Percentiles rank a stretch among this genome's conserved stretches.
phyloP scores from a whole-genome alignment of 2,797 vertebrate genomes.

The Molossus molossus region DNA sequence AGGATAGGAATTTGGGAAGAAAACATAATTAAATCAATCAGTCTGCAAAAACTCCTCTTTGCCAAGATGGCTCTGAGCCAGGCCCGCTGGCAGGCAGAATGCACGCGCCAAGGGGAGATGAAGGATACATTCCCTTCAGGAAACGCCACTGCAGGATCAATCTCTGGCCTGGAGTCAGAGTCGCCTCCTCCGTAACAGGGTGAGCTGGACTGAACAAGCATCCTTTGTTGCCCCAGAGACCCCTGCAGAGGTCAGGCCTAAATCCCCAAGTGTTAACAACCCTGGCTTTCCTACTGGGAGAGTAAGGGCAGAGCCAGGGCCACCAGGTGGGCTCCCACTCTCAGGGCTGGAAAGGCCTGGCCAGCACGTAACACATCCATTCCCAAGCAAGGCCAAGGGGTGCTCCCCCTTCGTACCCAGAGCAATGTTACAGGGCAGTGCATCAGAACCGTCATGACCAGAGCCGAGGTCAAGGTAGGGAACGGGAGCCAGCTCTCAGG shows the following conservation, averaged over 20 bases:
- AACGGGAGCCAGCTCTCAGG: neutral
- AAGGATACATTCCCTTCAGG: slow-evolving; percentile 70
- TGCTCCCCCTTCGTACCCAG: neutral
- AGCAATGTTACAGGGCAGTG: neutral
- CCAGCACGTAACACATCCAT: neutral
- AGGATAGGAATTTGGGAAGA: slow-evolving; percentile 64
- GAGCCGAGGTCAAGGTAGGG: neutral
- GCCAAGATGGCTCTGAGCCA: slow-evolving; percentile 75
- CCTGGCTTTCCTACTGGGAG: neutral
- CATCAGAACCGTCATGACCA: neutral
- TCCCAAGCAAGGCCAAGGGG: neutral
- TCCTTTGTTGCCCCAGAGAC: neutral
- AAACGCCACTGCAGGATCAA: slow-evolving; percentile 39
- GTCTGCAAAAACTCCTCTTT: slow-evolving; percentile 71
- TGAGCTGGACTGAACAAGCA: neutral
- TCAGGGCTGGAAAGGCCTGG: neutral
- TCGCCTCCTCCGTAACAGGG: neutral
- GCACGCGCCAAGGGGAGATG: slow-evolving; percentile 72
- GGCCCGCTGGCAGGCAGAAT: slow-evolving; percentile 57
- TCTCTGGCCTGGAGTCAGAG: slow-evolving; percentile 53
- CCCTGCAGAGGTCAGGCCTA: neutral
- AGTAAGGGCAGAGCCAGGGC: neutral
- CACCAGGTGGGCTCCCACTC: neutral
- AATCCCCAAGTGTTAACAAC: neutral
- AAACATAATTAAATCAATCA: slow-evolving; percentile 78